Percentiles rank a stretch among this genome's conserved stretches.
Conservation (phyloP, 2,797 vertebrate genomes). For the Simalia tracyae region DNA sequence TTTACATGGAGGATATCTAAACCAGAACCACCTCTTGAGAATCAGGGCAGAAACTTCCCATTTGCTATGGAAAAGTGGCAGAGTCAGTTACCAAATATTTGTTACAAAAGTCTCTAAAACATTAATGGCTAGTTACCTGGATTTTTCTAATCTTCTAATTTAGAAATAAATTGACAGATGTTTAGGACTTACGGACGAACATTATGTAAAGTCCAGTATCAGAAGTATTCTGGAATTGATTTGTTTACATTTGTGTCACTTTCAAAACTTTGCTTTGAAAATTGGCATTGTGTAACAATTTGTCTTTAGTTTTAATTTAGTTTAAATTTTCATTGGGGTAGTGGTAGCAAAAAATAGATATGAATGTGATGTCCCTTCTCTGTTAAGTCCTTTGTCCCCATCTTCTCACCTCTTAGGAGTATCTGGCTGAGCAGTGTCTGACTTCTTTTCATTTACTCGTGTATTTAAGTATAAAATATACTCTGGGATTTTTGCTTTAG, state of each 20-base stretch:
- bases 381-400: not conserved
- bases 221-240: not conserved
- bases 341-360: not conserved
- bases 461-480: not conserved
- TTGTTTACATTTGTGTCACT: not conserved
- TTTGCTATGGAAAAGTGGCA: not conserved
- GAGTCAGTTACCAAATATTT: not conserved
- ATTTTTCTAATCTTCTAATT: not conserved
- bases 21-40: not conserved
- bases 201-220: not conserved
- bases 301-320: not conserved
- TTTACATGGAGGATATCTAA: not conserved
- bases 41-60: not conserved
- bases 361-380: not conserved
- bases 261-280: not conserved
- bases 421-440: not conserved
- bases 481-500: not conserved
- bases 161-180: not conserved
- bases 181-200: not conserved
- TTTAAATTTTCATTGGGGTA: not conserved
- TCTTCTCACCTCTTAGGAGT: not conserved
- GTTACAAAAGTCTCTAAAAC: not conserved
- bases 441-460: too few relatives aligned
- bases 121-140: not conserved
- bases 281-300: not conserved